Conservation (phyloP, 2,797 vertebrate genomes). For the Sandelia bainsii region DNA sequence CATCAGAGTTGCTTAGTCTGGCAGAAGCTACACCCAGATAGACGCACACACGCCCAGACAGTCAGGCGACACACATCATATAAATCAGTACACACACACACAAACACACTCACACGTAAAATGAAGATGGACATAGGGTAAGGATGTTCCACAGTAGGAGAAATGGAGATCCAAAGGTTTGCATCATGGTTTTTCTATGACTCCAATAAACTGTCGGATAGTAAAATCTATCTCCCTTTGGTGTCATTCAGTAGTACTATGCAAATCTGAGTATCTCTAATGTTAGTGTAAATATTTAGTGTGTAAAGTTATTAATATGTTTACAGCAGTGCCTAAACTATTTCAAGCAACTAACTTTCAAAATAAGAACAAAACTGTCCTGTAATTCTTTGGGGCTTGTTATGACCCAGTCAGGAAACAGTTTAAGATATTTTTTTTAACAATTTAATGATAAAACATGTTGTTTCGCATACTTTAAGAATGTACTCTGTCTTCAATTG, state of each 20-base stretch:
- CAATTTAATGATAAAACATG: background rate
- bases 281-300: background rate
- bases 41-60: slow-evolving; percentile 15
- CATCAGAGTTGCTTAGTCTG: slow-evolving; percentile 45
- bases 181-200: slow-evolving; percentile 24
- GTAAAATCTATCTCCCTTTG: slow-evolving; percentile 2
- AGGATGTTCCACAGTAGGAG: background rate
- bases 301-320: background rate
- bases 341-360: background rate
- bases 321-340: background rate
- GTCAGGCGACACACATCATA: slow-evolving; percentile 1
- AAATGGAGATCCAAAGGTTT: slow-evolving; percentile 5
- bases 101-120: slow-evolving; percentile 1
- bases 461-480: background rate
- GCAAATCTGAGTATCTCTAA: background rate
- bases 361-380: background rate
- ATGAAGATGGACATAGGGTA: background rate
- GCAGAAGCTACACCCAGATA: slow-evolving; percentile 46
- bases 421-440: background rate
- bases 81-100: background rate
- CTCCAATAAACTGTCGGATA: background rate
- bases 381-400: too few species aligned
- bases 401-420: background rate
- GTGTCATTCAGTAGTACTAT: background rate
- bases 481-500: background rate